Percentiles rank a stretch among this genome's conserved stretches.
phyloP scores from a whole-genome alignment of 2,888 invertebrate species.

The Iselma pallidipennis region DNA sequence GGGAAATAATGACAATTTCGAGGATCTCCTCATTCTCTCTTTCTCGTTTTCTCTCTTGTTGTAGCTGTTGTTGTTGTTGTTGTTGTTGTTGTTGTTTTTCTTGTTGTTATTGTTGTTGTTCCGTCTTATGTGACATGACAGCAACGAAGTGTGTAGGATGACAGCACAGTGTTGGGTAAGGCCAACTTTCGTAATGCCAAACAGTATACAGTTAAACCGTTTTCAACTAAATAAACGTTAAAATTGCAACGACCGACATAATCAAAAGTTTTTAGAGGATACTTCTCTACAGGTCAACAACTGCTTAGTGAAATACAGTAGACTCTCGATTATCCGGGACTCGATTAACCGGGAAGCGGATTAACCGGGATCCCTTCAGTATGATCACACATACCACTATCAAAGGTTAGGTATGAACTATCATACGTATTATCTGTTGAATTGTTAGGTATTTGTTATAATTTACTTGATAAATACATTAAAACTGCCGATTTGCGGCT shows the following conservation, averaged over 20 bases:
- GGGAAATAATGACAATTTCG: slow-evolving; percentile 39
- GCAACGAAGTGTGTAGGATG: slow-evolving; percentile 29
- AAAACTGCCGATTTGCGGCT: too few species aligned
- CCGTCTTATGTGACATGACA: slow-evolving; percentile 21
- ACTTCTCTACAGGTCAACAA: not conserved
- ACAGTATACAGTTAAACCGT: not conserved
- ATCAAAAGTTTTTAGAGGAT: not conserved
- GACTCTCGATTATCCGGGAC: too few species aligned
- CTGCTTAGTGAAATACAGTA: too few species aligned
- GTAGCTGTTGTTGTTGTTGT: slow-evolving; percentile 16
- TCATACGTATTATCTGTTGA: too few species aligned
- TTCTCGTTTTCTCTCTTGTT: slow-evolving; percentile 4
- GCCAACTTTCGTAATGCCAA: not conserved
- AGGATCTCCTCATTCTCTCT: too few species aligned
- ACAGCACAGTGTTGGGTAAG: slow-evolving; percentile 27
- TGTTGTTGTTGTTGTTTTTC: slow-evolving; percentile 12
- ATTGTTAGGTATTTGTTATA: too few species aligned
- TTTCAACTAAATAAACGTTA: not conserved
- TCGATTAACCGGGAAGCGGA: too few species aligned
- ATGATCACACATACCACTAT: too few species aligned
- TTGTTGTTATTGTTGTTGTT: slow-evolving; percentile 13
- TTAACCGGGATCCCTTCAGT: too few species aligned
- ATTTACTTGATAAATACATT: too few species aligned
- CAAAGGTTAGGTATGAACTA: too few species aligned
- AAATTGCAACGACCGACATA: not conserved